phyloP scores from a whole-genome alignment of 1,140 invertebrate species.

The Formica exsecta region DNA sequence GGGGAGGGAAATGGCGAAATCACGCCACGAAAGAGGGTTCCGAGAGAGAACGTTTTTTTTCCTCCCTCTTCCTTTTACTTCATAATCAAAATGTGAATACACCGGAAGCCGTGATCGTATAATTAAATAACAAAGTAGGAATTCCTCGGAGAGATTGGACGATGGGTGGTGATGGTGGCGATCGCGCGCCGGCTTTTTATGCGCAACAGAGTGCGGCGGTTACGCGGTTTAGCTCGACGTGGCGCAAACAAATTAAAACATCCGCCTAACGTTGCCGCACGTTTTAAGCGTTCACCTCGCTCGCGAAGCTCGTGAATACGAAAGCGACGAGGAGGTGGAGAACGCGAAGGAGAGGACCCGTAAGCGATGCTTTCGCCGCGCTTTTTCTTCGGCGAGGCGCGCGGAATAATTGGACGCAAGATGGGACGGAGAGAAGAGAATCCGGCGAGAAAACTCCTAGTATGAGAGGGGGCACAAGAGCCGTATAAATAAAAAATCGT shows the following conservation, averaged over 20 bases:
- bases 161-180: background rate
- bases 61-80: background rate
- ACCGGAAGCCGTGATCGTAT: conserved; percentile 61
- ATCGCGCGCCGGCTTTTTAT: conserved; percentile 52
- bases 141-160: conserved; percentile 39
- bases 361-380: conserved; percentile 51
- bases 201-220: conserved; percentile 54
- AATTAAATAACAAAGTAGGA: conserved; percentile 64
- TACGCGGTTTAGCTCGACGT: conserved; percentile 54
- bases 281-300: conserved; percentile 45
- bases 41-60: background rate
- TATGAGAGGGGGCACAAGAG: conserved; percentile 9
- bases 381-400: conserved; percentile 56
- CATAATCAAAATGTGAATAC: conserved; percentile 62
- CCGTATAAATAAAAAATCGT: conserved; percentile 72
- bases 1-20: conserved; percentile 61
- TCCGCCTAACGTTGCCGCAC: conserved; percentile 42
- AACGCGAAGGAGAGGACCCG: conserved; percentile 11
- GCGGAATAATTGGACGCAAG: conserved; percentile 67
- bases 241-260: conserved; percentile 67
- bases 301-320: conserved; percentile 60
- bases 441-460: conserved; percentile 53
- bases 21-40: conserved; percentile 43
- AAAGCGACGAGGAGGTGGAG: conserved; percentile 38
- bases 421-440: background rate